Percentiles rank a stretch among this genome's conserved stretches.
phyloP scores from a whole-genome alignment of 2,797 vertebrate genomes.

The Arnoldichthys spilopterus region DNA sequence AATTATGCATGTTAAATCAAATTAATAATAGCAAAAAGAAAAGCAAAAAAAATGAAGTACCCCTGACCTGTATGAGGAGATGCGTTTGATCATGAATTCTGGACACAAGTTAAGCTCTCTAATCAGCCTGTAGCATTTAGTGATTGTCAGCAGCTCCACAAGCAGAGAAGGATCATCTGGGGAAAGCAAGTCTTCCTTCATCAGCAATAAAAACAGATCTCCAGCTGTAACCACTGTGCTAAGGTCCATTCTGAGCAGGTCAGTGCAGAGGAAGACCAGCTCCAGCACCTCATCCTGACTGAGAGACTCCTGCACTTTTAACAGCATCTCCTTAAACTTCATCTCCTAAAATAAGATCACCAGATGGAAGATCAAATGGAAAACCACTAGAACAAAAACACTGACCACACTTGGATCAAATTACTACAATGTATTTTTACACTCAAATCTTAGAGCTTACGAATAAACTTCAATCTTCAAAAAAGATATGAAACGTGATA shows the following conservation, averaged over 20 bases:
- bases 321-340: constrained; percentile 68
- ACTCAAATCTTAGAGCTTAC: no score
- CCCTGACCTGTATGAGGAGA: constrained; percentile 76
- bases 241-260: constrained; percentile 61
- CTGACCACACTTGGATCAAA: no score
- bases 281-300: constrained; percentile 56
- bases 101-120: neutral
- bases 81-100: neutral
- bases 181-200: constrained; percentile 57
- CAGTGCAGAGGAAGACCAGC: constrained; percentile 74
- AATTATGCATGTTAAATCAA: no score
- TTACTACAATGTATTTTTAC: no score
- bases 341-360: constrained; percentile 50
- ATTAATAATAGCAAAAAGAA: no score
- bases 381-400: neutral
- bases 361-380: neutral
- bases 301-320: constrained; percentile 57
- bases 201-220: constrained; percentile 67
- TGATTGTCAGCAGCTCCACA: constrained; percentile 68
- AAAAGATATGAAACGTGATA: no score
- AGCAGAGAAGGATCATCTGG: constrained; percentile 62
- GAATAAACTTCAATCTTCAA: no score
- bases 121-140: constrained; percentile 55
- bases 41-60: no score
- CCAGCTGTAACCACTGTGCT: constrained; percentile 41